These are phyloP conservation scores for Eupeodes luniger DNA, from an alignment of 2,888 invertebrate species.

Conservation along the genomic window DNA sequence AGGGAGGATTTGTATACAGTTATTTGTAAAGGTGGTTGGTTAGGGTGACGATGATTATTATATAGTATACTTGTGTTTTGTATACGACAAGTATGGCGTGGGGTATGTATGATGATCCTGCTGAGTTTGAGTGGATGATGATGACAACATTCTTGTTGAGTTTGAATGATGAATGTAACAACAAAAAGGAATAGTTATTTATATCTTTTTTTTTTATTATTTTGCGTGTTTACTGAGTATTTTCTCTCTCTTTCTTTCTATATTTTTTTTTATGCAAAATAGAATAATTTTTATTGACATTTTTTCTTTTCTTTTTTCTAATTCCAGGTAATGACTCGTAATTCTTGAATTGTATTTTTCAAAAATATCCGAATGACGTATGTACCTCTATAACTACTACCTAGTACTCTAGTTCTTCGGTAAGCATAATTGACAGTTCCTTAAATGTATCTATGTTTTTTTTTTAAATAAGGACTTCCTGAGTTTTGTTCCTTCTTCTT, in stretches of 20 bases:
- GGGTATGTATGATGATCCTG: slow-evolving; percentile 7
- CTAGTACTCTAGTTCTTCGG: background rate
- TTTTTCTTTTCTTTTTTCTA: slow-evolving; percentile 23
- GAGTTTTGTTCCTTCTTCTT: too few relatives aligned
- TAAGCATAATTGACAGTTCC: slow-evolving; percentile 27
- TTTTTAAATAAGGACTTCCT: too few relatives aligned
- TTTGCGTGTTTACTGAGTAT: slow-evolving; percentile 5
- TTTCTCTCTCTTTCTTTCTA: background rate
- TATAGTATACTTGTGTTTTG: background rate
- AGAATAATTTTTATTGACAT: slow-evolving; percentile 6
- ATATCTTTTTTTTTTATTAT: background rate
- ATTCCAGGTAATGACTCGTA: slow-evolving; percentile 65
- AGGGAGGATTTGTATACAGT: background rate
- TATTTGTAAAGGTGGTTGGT: background rate
- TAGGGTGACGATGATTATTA: slow-evolving; percentile 18
- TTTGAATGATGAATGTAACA: slow-evolving; percentile 13
- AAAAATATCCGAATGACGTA: slow-evolving; percentile 52
- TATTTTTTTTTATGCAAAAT: background rate
- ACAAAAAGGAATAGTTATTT: background rate
- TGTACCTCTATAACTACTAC: background rate
- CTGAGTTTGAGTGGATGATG: slow-evolving; percentile 20
- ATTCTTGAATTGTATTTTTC: slow-evolving; percentile 28
- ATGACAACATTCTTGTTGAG: slow-evolving; percentile 38
- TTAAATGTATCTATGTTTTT: too few relatives aligned
- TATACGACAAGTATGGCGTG: too few relatives aligned